Conservation (phyloP, 2,797 vertebrate genomes). For the Enoplosus armatus region DNA sequence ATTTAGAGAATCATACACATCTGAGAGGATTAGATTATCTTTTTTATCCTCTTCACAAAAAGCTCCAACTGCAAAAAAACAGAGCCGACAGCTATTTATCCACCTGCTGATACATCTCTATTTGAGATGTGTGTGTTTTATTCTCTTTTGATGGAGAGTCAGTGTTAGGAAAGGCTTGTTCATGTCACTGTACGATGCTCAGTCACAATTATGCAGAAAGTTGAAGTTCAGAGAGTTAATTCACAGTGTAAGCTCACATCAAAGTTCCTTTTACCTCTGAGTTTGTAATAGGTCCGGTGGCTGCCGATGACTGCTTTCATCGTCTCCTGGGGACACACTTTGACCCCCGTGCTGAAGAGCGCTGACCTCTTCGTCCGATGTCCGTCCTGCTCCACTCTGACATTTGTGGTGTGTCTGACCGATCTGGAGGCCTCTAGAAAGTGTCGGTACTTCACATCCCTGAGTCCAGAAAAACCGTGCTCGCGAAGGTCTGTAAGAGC, state of each 20-base stretch:
- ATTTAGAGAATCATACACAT: slow-evolving; percentile 19
- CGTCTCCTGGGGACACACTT: slow-evolving; percentile 93
- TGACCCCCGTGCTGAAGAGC: slow-evolving; percentile 88
- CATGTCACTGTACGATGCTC: slow-evolving; percentile 7
- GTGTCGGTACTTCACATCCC: slow-evolving; percentile 84
- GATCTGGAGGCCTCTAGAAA: slow-evolving; percentile 82
- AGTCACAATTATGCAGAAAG: slow-evolving; percentile 44
- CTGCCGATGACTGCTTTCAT: slow-evolving; percentile 91
- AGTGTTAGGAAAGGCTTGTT: slow-evolving; percentile 37
- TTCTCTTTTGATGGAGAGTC: slow-evolving; percentile 24
- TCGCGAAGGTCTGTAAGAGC: slow-evolving; percentile 78
- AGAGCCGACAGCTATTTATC: slow-evolving; percentile 39
- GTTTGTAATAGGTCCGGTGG: slow-evolving; percentile 93
- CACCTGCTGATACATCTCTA: slow-evolving; percentile 12
- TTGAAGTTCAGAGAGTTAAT: slow-evolving; percentile 24
- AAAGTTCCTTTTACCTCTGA: slow-evolving; percentile 86
- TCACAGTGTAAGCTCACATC: slow-evolving; percentile 15
- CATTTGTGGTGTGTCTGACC: slow-evolving; percentile 79
- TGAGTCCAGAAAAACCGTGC: slow-evolving; percentile 83
- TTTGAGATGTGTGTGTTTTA: slow-evolving; percentile 15
- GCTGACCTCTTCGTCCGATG: slow-evolving; percentile 89
- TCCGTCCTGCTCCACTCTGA: slow-evolving; percentile 81
- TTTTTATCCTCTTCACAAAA: slow-evolving; percentile 5
- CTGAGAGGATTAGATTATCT: not conserved
- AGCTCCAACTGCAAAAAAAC: slow-evolving; percentile 18